Base-by-base conservation (phyloP, 2,888 invertebrate species). In the Amaurobius ferox region DNA sequence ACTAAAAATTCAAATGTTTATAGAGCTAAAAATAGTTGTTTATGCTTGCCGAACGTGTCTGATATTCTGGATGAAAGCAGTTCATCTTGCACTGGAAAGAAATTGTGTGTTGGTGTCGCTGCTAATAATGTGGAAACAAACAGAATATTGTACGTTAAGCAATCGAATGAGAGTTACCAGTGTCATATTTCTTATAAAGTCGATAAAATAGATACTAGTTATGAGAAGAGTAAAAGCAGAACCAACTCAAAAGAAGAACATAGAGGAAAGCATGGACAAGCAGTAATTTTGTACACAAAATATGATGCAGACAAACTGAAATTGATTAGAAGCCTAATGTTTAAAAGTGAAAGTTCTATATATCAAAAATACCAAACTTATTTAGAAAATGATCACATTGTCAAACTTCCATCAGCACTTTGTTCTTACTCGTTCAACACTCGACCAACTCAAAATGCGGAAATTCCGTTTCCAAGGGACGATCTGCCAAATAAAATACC, bases 291-390 rank as follows among this genome's bases (percentile, higher is more conserved):
- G 19, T 13, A 39, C 6, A n/a, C 29, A 11, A 7, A 30, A n/a
- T 30, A 35, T n/a, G 40, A 26, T 0, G 28, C 68, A 0, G 9
- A 1, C 9, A 64, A 64, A 6, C 26, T 40, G 39, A 39, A 61
- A 35, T 35, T 76, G 6, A 13, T 39, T 9, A 44, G 77, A 5
- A 70, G 66, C 28, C 30, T 77, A 0, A 71, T 83, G 83, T 83
- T 83, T 9, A 39, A 71, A 5, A 83, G 83, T 19, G 83, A 83
- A 19, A 48, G 64, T 7, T 83, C 76, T 7, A 11, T 83, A 7
- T 35, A 77, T 9, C 83, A 83, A 39, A 83, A 83, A 29, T 83
- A 83, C n/a, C 83, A 77, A n/a, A 77, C 32, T 5, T 26, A 62
- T 9, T 16, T 77, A 1, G 66, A 83, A 7, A 16, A 62, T 0